A percentile compares a stretch with the other conserved stretches of the same genome.
Conservation (phyloP, 2,113 vertebrate genomes). For the Ceyx margarethae region DNA sequence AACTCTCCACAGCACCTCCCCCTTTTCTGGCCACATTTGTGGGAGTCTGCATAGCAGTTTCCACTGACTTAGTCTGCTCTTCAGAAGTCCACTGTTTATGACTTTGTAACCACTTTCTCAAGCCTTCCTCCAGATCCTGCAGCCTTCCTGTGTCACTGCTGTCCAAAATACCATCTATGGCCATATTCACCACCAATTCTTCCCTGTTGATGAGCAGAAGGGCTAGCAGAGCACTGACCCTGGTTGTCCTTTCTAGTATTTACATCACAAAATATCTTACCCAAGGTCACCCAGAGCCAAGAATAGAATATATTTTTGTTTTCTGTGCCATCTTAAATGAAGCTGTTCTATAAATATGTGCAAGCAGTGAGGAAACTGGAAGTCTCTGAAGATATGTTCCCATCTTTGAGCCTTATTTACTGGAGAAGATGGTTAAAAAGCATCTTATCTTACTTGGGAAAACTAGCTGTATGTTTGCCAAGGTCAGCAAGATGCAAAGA, state of each 20-base stretch:
- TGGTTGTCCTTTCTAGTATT: neutral
- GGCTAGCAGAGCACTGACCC: neutral
- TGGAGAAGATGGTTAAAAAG: conserved; percentile 16
- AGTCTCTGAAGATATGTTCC: neutral
- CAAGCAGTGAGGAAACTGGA: neutral
- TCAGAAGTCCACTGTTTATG: neutral
- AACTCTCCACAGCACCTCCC: neutral
- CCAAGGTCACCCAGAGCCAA: neutral
- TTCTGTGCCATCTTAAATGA: neutral
- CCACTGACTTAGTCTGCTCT: neutral
- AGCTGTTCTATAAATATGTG: neutral
- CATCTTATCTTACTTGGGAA: conserved; percentile 18
- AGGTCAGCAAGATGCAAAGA: conserved; percentile 51
- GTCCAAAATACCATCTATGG: neutral
- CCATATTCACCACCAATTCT: neutral
- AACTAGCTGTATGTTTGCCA: conserved; percentile 20
- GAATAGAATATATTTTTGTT: neutral
- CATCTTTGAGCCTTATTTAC: conserved; percentile 12
- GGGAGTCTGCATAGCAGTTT: neutral
- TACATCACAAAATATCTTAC: neutral
- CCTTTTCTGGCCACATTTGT: neutral
- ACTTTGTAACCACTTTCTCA: neutral
- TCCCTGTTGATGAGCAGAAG: neutral
- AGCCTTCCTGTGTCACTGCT: neutral
- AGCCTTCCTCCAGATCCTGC: neutral